Evolutionary conservation across 2,888 invertebrate species (phyloP).

Genomic region (Eilema sororculum): DNA sequence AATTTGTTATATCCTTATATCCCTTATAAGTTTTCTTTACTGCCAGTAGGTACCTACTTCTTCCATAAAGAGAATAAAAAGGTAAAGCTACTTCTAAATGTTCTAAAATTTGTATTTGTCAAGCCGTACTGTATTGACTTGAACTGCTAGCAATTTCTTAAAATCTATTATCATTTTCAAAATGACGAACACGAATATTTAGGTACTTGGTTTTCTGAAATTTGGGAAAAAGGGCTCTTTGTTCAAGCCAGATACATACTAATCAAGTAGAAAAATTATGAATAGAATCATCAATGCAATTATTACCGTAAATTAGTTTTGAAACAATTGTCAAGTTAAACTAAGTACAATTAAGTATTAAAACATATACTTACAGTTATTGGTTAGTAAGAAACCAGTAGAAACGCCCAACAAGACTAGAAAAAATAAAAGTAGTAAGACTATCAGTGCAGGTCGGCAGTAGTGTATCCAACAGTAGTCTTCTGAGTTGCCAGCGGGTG

Average conservation of each 20-base stretch:
- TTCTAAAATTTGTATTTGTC: too few species aligned
- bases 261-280: neutral
- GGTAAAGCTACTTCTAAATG: too few species aligned
- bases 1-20: neutral
- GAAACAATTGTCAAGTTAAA: neutral
- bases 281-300: neutral
- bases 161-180: neutral
- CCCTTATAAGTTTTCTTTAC: neutral
- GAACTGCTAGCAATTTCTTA: neutral
- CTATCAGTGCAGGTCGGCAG: slow-evolving; percentile 85
- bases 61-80: neutral
- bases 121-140: neutral
- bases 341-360: slow-evolving; percentile 32
- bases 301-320: neutral
- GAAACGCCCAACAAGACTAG: slow-evolving; percentile 86
- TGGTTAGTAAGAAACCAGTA: slow-evolving; percentile 87
- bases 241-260: neutral
- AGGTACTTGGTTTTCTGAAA: too few species aligned
- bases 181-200: neutral
- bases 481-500: slow-evolving; percentile 78
- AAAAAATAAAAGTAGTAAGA: slow-evolving; percentile 84
- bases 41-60: neutral
- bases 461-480: slow-evolving; percentile 86
- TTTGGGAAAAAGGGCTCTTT: neutral
- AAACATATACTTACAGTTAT: slow-evolving; percentile 84